phyloP scores from a whole-genome alignment of 1,140 invertebrate genomes.

The Bombus superbus region DNA sequence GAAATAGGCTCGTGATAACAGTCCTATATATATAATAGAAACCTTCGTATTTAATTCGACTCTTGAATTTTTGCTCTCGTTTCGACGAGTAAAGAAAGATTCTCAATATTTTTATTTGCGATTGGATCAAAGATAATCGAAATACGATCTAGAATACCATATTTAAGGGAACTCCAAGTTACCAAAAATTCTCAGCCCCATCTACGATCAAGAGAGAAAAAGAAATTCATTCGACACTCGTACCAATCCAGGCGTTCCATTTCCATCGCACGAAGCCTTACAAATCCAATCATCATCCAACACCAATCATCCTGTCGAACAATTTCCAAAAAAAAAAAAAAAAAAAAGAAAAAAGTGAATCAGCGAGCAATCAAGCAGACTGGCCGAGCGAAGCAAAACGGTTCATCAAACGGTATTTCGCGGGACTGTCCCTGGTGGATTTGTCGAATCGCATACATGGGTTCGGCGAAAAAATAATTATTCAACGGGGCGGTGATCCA shows the following conservation, averaged over 20 bases:
- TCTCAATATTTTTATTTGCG: neutral
- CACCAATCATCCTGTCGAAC: neutral
- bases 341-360: neutral
- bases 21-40: too few species aligned
- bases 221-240: neutral
- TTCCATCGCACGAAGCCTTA: neutral
- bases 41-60: neutral
- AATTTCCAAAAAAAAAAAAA: neutral
- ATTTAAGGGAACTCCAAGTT: neutral
- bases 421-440: neutral
- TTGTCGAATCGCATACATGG: neutral
- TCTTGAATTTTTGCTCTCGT: neutral
- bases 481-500: neutral
- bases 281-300: neutral
- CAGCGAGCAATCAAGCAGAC: neutral
- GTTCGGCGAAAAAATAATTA: neutral
- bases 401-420: neutral
- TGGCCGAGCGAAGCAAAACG: neutral
- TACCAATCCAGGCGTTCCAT: neutral
- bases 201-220: neutral
- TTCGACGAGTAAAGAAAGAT: neutral
- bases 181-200: too few species aligned
- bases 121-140: neutral
- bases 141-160: too few species aligned
- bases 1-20: neutral